Conservation (phyloP, 2,797 vertebrate species). For the Cottoperca gobio region DNA sequence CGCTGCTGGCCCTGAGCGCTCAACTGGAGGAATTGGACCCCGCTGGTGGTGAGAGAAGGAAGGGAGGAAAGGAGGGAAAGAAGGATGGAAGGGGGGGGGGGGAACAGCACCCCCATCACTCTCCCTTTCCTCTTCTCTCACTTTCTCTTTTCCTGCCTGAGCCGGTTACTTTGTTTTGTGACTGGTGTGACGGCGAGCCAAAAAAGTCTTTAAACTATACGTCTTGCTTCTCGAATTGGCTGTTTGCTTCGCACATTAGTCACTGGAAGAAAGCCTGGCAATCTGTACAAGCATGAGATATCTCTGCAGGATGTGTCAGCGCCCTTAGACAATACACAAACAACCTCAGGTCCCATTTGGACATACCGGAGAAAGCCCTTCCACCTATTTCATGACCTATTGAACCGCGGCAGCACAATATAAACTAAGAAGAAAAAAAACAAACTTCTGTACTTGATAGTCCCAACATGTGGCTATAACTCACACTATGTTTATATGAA, state of each 20-base stretch:
- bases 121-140: constrained; percentile 60
- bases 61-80: constrained; percentile 47
- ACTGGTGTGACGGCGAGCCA: constrained; percentile 52
- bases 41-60: constrained; percentile 76
- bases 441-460: constrained; percentile 56
- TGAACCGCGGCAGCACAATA: constrained; percentile 55
- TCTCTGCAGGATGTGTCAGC: constrained; percentile 74
- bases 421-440: constrained; percentile 56
- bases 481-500: constrained; percentile 81
- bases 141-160: constrained; percentile 66
- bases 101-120: constrained; percentile 49
- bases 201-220: constrained; percentile 28
- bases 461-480: constrained; percentile 72
- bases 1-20: constrained; percentile 92
- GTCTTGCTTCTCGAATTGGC: constrained; percentile 20
- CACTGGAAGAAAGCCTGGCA: constrained; percentile 47
- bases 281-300: constrained; percentile 55
- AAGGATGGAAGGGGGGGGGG: constrained; percentile 29
- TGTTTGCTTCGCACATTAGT: constrained; percentile 59
- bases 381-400: constrained; percentile 65
- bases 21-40: constrained; percentile 96
- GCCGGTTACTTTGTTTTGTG: constrained; percentile 50
- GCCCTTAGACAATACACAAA: constrained; percentile 78
- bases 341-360: constrained; percentile 59
- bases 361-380: constrained; percentile 62